A percentile compares a stretch with the other conserved stretches of the same genome.
Evolutionary conservation across 2,113 vertebrate genomes (phyloP).

Genomic region (Muntiacus muntjak): DNA sequence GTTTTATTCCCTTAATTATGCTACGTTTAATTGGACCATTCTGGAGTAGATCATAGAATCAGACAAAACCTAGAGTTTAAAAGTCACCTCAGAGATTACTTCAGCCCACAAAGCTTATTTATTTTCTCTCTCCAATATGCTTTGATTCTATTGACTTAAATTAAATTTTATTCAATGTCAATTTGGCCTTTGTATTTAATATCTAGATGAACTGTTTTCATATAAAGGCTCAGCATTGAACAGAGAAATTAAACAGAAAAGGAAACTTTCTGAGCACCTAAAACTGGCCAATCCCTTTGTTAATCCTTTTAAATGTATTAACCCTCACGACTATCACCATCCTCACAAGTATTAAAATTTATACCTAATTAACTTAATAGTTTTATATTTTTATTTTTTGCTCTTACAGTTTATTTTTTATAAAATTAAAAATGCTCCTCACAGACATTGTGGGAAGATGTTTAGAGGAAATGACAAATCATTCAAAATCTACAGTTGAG

Average conservation of each 20-base stretch:
- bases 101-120: slow-evolving; percentile 22
- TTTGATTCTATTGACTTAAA: slow-evolving; percentile 48
- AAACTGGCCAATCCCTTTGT: neutral
- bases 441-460: neutral
- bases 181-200: slow-evolving; percentile 4
- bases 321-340: neutral
- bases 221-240: neutral
- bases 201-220: slow-evolving; percentile 13
- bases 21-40: slow-evolving; percentile 19
- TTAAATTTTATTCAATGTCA: slow-evolving; percentile 33
- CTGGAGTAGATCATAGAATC: slow-evolving; percentile 42
- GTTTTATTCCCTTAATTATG: slow-evolving; percentile 54
- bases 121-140: neutral
- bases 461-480: slow-evolving; percentile 20
- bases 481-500: neutral
- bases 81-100: slow-evolving; percentile 37
- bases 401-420: neutral
- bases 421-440: neutral
- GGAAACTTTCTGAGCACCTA: neutral
- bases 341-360: neutral
- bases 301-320: neutral
- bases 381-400: neutral
- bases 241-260: neutral
- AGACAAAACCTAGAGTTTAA: slow-evolving; percentile 34
- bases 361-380: neutral